Conservation (phyloP, 2,888 invertebrate species). For the Coenonympha glycerion region DNA sequence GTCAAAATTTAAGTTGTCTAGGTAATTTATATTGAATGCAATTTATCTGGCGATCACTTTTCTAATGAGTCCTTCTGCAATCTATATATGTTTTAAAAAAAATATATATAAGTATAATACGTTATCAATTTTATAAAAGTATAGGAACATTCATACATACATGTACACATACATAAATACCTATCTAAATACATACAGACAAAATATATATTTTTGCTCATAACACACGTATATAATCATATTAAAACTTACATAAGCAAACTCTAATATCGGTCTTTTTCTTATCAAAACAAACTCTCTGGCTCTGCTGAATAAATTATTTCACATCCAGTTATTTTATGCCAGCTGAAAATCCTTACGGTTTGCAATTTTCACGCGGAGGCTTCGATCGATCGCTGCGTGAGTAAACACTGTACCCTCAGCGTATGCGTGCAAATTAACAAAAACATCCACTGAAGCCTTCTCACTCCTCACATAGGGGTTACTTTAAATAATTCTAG, state of each 20-base stretch:
- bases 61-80: too few relatives aligned
- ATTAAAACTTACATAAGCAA: too few relatives aligned
- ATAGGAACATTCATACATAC: too few relatives aligned
- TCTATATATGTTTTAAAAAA: too few relatives aligned
- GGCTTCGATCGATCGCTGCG: slow-evolving; percentile 69
- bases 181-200: too few relatives aligned
- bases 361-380: slow-evolving; percentile 73
- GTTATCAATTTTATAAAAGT: too few relatives aligned
- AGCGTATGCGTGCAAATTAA: slow-evolving; percentile 44
- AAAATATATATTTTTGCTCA: too few relatives aligned
- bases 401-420: slow-evolving; percentile 68
- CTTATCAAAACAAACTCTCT: too few relatives aligned
- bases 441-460: slow-evolving; percentile 24
- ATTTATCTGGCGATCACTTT: background rate
- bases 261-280: too few relatives aligned
- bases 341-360: slow-evolving; percentile 43
- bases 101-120: too few relatives aligned
- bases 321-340: slow-evolving; percentile 47
- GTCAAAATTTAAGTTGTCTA: background rate
- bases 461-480: slow-evolving; percentile 28
- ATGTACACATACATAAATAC: too few relatives aligned
- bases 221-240: too few relatives aligned
- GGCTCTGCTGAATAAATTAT: background rate
- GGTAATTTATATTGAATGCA: background rate
- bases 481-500: slow-evolving; percentile 22